Evolutionary conservation across 2,113 vertebrate species (phyloP).

Genomic region (Tetrax tetrax): DNA sequence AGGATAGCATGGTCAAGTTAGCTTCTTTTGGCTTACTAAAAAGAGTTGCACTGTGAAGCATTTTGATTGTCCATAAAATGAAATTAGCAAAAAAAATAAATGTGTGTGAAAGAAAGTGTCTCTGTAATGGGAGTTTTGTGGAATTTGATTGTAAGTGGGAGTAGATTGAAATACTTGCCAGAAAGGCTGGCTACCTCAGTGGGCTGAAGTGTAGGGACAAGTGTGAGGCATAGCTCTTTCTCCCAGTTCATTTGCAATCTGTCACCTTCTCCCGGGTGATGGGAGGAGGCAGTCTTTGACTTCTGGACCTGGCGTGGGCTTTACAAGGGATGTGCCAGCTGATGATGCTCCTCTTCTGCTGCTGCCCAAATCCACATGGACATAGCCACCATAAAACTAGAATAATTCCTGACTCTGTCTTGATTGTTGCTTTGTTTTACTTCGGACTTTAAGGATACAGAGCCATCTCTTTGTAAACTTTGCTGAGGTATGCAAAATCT

Average conservation of each 20-base stretch:
- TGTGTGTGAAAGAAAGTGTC: rapidly evolving
- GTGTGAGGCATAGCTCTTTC: not conserved
- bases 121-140: not conserved
- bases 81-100: not conserved
- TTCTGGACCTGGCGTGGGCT: not conserved
- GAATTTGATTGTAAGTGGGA: not conserved
- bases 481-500: not conserved
- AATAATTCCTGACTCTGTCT: not conserved
- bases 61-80: not conserved
- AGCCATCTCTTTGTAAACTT: not conserved
- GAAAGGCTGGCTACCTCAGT: not conserved
- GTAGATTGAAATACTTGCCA: not conserved
- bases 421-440: not conserved
- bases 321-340: not conserved
- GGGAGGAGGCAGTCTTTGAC: not conserved
- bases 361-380: not conserved
- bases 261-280: not conserved
- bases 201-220: not conserved
- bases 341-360: not conserved
- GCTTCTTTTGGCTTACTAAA: not conserved
- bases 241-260: not conserved
- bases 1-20: not conserved
- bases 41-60: rapidly evolving
- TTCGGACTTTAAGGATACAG: not conserved
- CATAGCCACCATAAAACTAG: not conserved